Conservation (phyloP, 2,797 vertebrate genomes). For the Alca torda region DNA sequence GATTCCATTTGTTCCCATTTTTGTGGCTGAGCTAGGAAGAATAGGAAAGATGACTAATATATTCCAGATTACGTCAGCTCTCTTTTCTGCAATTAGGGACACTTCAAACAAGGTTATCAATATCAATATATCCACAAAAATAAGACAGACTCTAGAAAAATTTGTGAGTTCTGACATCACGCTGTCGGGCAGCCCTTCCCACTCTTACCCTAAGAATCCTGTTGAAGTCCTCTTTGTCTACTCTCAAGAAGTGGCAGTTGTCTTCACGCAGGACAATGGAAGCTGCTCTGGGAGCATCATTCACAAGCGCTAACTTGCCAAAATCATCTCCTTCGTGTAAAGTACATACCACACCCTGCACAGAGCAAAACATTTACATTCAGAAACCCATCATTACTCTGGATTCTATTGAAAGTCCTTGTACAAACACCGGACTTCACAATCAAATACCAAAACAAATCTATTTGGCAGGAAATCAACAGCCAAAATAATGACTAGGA, state of each 20-base stretch:
- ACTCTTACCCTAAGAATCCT: constrained; percentile 91
- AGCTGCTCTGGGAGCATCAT: constrained; percentile 94
- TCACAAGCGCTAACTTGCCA: constrained; percentile 96
- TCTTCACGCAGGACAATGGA: constrained; percentile 96
- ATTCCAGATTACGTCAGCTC: not conserved
- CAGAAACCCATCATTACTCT: constrained; percentile 58
- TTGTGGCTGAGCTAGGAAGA: not conserved
- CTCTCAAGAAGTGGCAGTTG: constrained; percentile 96
- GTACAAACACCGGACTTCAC: constrained; percentile 60
- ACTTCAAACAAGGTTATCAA: not conserved
- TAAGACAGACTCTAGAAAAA: not conserved
- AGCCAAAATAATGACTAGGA: constrained; percentile 53
- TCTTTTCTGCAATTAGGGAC: not conserved
- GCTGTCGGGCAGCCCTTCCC: not conserved
- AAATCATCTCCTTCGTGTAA: constrained; percentile 98
- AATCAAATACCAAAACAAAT: constrained; percentile 65
- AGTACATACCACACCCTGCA: constrained; percentile 96
- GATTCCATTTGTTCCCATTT: not conserved
- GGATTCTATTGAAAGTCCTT: constrained; percentile 48
- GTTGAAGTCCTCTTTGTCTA: constrained; percentile 99
- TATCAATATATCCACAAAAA: not conserved
- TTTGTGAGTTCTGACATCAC: not conserved
- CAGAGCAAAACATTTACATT: constrained; percentile 47
- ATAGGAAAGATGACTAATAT: not conserved
- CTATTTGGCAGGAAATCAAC: constrained; percentile 67